Conservation (phyloP, 2,797 vertebrate species). For the Notolepis coatsorum region DNA sequence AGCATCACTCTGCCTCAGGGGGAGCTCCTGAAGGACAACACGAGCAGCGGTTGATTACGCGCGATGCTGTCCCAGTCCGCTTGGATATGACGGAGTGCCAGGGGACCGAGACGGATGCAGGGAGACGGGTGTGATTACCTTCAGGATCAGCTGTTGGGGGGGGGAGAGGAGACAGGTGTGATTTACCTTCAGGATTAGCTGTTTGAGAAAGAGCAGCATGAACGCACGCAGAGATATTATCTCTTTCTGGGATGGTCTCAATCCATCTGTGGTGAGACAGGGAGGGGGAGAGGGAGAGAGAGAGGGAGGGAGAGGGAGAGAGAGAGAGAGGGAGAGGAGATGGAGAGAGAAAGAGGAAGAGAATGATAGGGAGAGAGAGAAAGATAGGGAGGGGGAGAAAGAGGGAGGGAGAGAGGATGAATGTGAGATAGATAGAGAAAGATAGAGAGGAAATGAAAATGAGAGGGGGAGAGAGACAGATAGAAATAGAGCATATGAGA, state of each 20-base stretch:
- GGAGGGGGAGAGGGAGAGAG: background rate
- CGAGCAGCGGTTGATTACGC: conserved; percentile 11
- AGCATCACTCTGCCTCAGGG: background rate
- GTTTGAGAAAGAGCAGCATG: conserved; percentile 96
- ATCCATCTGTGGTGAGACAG: conserved; percentile 84
- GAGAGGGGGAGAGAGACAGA: background rate
- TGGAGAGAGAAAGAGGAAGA: background rate
- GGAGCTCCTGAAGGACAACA: conserved; percentile 19
- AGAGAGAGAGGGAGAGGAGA: background rate
- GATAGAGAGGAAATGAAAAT: background rate
- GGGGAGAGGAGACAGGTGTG: conserved; percentile 5
- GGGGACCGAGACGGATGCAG: conserved; percentile 42
- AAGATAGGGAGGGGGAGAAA: no score
- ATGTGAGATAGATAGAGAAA: background rate
- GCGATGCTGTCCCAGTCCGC: conserved; percentile 24
- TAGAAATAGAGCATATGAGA: no score
- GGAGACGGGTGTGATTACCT: conserved; percentile 32
- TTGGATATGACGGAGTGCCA: conserved; percentile 21
- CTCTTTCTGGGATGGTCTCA: conserved; percentile 93
- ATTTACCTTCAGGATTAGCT: conserved; percentile 95
- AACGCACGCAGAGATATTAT: conserved; percentile 92
- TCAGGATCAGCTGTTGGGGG: background rate
- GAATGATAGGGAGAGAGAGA: background rate
- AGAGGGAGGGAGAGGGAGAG: conserved; percentile 17
- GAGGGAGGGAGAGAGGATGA: conserved; percentile 7